Base-by-base conservation (phyloP, 1,140 invertebrate genomes). In the Nymphalis io region DNA sequence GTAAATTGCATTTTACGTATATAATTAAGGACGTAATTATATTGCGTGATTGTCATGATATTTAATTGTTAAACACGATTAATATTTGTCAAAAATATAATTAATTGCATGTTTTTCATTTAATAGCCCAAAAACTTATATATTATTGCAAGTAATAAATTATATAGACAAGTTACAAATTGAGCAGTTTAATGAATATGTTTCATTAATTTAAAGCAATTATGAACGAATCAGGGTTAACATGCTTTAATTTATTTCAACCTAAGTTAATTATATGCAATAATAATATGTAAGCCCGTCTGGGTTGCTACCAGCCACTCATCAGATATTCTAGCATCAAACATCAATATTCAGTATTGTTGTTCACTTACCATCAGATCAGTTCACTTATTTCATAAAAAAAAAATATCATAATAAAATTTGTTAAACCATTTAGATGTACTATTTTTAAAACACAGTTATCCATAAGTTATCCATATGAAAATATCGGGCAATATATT, bases 1-100 rank as follows among this genome's bases (percentile, higher is more conserved):
- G 79, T 78, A 72, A 76, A 83, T 81, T 78, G 72, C 72, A 76
- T 74, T 79, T 81, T 75, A 75, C 74, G 75, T 77, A 62, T 74
- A 73, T 74, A 61, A 73, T 69, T 73, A 73, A 60, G 39, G 63
- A 59, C 23, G 27, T 73, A 69, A 69, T 73, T 69, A 63, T 64
- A 39, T 64, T 21, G 55, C 33, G 39, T 62, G 63, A 67, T 72
- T 67, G 48, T 62, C 15, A 51, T 40, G 55, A 58, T 73, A 62
- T 72, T 59, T 59, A 59, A 40, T 59, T 55, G 51, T 55, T 27
- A 55, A 55, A 55, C 21, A 55, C 51, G 51, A 55, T 55, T 55
- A 27, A 23, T 55, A 10, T 15, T 55, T 55, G 51, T 55, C 23
- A 23, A 27, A 53, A 27, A 0, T 55, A 27, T 55, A 55, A 55